Evolutionary conservation across 2,888 invertebrate genomes (phyloP).

Genomic region (Aphodius granarius): DNA sequence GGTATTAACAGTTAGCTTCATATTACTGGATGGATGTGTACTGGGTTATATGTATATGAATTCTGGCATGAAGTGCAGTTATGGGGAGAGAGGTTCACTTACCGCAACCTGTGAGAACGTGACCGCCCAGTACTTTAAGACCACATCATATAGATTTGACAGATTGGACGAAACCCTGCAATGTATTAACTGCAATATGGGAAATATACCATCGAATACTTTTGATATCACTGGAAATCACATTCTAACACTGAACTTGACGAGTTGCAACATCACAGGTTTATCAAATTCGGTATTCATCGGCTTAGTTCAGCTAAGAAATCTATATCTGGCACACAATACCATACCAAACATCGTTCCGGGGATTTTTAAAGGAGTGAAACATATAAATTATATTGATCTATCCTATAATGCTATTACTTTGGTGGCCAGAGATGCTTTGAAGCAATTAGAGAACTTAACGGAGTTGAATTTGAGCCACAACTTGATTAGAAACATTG

Average conservation of each 20-base stretch:
- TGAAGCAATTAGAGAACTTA: constrained; percentile 45
- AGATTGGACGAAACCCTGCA: constrained; percentile 49
- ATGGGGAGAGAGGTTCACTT: constrained; percentile 51
- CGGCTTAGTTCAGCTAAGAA: constrained; percentile 48
- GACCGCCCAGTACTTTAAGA: constrained; percentile 45
- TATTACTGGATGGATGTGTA: neutral
- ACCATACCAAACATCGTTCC: constrained; percentile 44
- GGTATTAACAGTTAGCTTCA: constrained; percentile 1
- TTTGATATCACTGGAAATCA: constrained; percentile 53
- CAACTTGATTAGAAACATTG: constrained; percentile 44
- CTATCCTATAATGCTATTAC: constrained; percentile 45
- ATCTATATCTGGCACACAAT: constrained; percentile 44
- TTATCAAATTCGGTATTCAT: constrained; percentile 47
- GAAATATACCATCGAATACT: constrained; percentile 43
- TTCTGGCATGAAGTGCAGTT: constrained; percentile 45
- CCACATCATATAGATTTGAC: constrained; percentile 50
- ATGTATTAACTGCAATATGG: constrained; percentile 47
- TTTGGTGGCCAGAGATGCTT: constrained; percentile 44
- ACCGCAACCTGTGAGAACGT: constrained; percentile 51
- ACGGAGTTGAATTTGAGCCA: constrained; percentile 40
- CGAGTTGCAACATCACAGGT: constrained; percentile 40
- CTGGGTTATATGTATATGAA: constrained; percentile 11
- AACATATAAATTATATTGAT: constrained; percentile 46
- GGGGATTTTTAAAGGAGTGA: constrained; percentile 48
- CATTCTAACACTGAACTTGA: constrained; percentile 45